Evolutionary conservation across 2,797 vertebrate genomes (phyloP).

Genomic region (Huso huso): DNA sequence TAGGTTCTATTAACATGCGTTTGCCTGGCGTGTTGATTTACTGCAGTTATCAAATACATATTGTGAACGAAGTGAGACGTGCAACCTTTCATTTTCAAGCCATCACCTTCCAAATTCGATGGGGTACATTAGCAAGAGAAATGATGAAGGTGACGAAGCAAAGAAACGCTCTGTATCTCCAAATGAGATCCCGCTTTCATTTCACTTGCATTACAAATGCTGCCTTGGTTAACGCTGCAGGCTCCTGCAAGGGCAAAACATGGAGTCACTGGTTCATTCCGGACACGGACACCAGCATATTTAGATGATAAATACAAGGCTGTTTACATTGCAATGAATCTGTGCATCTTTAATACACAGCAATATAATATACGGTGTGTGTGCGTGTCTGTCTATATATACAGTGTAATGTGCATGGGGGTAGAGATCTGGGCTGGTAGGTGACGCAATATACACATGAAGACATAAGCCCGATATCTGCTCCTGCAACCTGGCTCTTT

Average conservation of each 20-base stretch:
- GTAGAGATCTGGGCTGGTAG: too few relatives aligned
- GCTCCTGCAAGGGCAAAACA: not conserved
- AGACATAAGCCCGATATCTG: too few relatives aligned
- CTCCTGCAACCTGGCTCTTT: too few relatives aligned
- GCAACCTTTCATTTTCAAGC: conserved; percentile 71
- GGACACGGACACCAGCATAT: too few relatives aligned
- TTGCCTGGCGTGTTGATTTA: conserved; percentile 37
- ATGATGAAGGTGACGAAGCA: conserved; percentile 52
- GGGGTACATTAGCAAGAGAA: conserved; percentile 72
- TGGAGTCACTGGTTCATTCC: too few relatives aligned
- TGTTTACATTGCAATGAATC: too few relatives aligned
- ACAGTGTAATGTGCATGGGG: too few relatives aligned
- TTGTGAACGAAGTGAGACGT: conserved; percentile 71
- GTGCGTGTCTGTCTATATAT: too few relatives aligned
- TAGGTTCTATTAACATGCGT: conserved; percentile 41
- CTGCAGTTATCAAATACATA: conserved; percentile 46
- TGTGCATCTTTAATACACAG: too few relatives aligned
- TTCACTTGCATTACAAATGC: conserved; percentile 34
- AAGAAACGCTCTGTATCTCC: conserved; percentile 35
- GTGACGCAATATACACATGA: too few relatives aligned
- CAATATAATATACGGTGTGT: too few relatives aligned
- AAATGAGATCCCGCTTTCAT: conserved; percentile 38
- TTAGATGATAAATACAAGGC: too few relatives aligned
- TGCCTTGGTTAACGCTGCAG: conserved; percentile 10
- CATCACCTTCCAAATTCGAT: conserved; percentile 63